Evolutionary conservation across 2,797 vertebrate genomes (phyloP).

Genomic region (Squalus acanthias): DNA sequence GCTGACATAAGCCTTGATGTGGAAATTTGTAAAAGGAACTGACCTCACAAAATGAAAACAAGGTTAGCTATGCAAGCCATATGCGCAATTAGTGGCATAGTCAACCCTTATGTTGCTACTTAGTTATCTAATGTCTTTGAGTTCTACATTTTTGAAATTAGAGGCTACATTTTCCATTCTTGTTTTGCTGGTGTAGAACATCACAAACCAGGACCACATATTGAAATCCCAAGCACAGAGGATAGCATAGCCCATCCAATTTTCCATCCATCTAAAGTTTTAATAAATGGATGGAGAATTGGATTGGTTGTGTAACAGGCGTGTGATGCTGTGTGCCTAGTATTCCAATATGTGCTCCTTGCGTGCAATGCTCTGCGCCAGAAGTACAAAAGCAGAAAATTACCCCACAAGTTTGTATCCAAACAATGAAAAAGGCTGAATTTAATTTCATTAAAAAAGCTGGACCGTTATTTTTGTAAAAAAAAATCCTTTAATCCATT

Average conservation of each 20-base stretch:
- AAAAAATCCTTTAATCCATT: slow-evolving; percentile 21
- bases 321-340: background rate
- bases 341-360: background rate
- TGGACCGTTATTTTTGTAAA: background rate
- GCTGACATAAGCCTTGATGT: no score
- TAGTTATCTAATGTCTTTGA: background rate
- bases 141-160: background rate
- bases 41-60: no score
- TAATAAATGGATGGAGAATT: background rate
- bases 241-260: background rate
- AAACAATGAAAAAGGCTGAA: background rate
- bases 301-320: background rate
- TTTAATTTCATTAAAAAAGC: background rate
- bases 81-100: no score
- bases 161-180: background rate
- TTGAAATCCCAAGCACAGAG: no score
- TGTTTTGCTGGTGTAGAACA: background rate
- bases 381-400: background rate
- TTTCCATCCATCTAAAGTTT: background rate
- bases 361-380: background rate
- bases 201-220: background rate
- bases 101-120: background rate
- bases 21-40: no score
- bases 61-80: no score
- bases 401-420: background rate